These are phyloP conservation scores for Macrosteles quadrilineatus DNA, from an alignment of 1,140 invertebrate genomes.

Conservation along the genomic window DNA sequence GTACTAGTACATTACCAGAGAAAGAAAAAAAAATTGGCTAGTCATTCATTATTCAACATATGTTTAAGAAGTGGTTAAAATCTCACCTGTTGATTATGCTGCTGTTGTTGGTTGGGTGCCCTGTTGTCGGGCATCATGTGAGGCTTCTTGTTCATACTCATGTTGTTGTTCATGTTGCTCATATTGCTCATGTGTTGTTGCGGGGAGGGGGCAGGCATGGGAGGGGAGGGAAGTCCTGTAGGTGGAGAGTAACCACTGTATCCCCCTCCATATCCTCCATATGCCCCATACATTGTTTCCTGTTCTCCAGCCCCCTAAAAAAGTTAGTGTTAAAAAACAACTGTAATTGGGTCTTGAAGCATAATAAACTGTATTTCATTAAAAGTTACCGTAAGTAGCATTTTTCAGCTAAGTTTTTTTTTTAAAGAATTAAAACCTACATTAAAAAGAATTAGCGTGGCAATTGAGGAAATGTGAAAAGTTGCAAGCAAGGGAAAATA, in stretches of 20 bases:
- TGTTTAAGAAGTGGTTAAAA: too few species aligned
- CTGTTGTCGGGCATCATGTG: constrained; percentile 41
- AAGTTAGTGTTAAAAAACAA: constrained; percentile 5
- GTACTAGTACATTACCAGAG: too few species aligned
- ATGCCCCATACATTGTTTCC: constrained; percentile 56
- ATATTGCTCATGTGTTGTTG: constrained; percentile 40
- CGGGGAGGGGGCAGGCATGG: constrained; percentile 43
- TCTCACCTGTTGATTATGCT: constrained; percentile 9
- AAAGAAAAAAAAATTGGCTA: too few species aligned
- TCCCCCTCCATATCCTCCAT: constrained; percentile 49
- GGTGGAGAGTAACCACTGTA: constrained; percentile 65
- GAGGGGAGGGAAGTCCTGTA: constrained; percentile 55
- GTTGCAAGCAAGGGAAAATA: too few species aligned
- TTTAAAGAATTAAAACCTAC: too few species aligned
- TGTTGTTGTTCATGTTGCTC: background rate
- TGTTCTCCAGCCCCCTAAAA: constrained; percentile 53
- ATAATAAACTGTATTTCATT: too few species aligned
- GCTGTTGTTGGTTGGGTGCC: constrained; percentile 35
- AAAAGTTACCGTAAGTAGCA: too few species aligned
- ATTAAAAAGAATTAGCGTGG: too few species aligned
- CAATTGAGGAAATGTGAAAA: too few species aligned
- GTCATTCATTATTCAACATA: too few species aligned
- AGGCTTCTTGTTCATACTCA: constrained; percentile 34
- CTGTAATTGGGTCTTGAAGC: constrained; percentile 13
- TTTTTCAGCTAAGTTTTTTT: constrained; percentile 1